Evolutionary conservation across 2,888 invertebrate species (phyloP), one percentile per base, ranked within the genome.

Genomic region (Osedax fenrisi): DNA sequence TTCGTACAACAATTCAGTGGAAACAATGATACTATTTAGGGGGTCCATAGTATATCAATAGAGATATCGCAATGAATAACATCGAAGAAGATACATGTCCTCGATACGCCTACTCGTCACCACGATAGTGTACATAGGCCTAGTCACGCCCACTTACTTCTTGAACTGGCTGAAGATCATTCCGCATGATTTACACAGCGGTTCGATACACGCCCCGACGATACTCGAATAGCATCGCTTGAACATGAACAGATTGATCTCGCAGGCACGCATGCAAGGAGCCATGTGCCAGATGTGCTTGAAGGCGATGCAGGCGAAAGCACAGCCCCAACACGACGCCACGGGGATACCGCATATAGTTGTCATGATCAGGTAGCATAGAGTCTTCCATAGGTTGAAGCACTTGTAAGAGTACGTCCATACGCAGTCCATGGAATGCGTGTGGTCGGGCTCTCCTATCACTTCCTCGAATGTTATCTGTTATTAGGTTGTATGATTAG

Each of bases 401-500:
- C 90, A 89, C 72, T 87, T 85, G 79, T 87, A 86, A 80, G 89
- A 88, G 64, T 89, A 84, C n/a, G 88, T 85, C 90, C 89, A 90
- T 77, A 88, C 88, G 84, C 88, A 90, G 83, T 89, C 89, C 3
- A 89, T 76, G 79, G 21, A 76, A 74, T 75, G 81, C 2, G 75
- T 78, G 64, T 75, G 75, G 27, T 80, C 81, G 72, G 80, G 81
- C 76, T 80, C 80, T 24, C 81, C 82, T 70, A 78, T 68, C 2
- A 80, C 78, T 66, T 81, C 81, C 26, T 81, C 80, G 71, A 80
- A 81, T 22, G 77, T 75, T 3, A 90, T 88, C 90, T 90, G 78
- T 17, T 80, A 70, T 27, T 2, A 64, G 26, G 17, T n/a, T n/a
- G n/a, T n/a, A n/a, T n/a, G n/a, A 23, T 22, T 68, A 3, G 25